Evolutionary conservation across 2,888 invertebrate genomes (phyloP), one percentile per base, ranked within the genome.

Genomic region (Synergus laeviventris): DNA sequence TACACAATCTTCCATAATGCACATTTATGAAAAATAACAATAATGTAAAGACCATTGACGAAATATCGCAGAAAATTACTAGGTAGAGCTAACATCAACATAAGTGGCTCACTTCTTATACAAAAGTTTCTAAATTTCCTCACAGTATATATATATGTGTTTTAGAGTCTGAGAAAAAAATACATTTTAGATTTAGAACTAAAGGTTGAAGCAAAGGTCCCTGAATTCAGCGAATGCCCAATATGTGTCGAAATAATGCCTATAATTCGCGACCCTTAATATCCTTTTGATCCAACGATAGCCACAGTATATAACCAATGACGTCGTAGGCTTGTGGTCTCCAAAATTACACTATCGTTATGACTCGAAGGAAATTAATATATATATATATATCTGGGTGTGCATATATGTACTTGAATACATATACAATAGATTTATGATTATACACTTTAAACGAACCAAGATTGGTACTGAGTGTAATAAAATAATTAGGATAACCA

Each of bases 401-500:
- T 49, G 1, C 49, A 49, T 9, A n/a, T 16, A 49, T n/a, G 11
- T 1, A 56, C 12, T 56, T 3, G 21, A 56, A 56, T 21, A 45
- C 7, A 16, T 45, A 9, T 21, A n/a, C 3, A 56, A 56, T 21
- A 18, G 21, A 12, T 56, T 21, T 21, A 12, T 56, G 56, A 56
- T 56, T 56, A 56, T 21, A 56, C 11, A 21, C 56, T 56, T 56
- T 56, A 8, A 56, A 56, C 12, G 21, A 1, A 56, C 18, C 21
- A 21, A 56, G 12, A 56, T 56, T 56, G 38, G 18, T 38, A 62
- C 38, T 11, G 18, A 62, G 70, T 83, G 86, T 89, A 89, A 88
- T 89, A 85, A 88, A 89, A 88, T 89, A 89, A 89, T 87, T 87
- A 88, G 87, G 88, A 89, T 89, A 89, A 89, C 87, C 87, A 86